Evolutionary conservation across 1,140 invertebrate genomes (phyloP).

Genomic region (Geopemphigus sp.): DNA sequence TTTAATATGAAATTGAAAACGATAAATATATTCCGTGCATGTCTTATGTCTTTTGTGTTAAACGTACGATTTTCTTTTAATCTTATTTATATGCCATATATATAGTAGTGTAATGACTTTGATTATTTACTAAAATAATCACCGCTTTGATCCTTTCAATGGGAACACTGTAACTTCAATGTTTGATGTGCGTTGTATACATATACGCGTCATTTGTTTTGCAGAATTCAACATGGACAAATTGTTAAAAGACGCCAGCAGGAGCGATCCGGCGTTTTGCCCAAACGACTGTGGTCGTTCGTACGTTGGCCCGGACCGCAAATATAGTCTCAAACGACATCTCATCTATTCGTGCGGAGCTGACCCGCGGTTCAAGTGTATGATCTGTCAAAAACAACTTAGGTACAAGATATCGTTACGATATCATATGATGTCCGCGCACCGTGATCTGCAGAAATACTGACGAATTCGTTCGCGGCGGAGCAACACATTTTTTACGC

Average conservation of each 20-base stretch:
- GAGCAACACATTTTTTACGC: too few relatives aligned
- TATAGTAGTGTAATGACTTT: too few relatives aligned
- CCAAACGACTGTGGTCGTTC: slow-evolving; percentile 50
- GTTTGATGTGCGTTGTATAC: too few relatives aligned
- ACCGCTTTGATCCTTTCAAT: too few relatives aligned
- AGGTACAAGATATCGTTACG: slow-evolving; percentile 53
- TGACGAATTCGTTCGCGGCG: not conserved
- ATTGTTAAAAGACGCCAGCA: not conserved
- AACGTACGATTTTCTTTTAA: too few relatives aligned
- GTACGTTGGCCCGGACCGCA: slow-evolving; percentile 50
- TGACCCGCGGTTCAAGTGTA: slow-evolving; percentile 51
- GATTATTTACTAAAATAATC: too few relatives aligned
- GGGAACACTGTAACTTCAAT: too few relatives aligned
- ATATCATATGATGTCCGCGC: not conserved
- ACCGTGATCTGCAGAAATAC: not conserved
- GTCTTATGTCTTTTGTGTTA: too few relatives aligned
- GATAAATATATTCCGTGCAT: too few relatives aligned
- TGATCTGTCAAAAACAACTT: slow-evolving; percentile 54
- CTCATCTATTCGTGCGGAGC: slow-evolving; percentile 51
- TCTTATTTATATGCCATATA: too few relatives aligned
- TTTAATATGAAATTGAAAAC: too few relatives aligned
- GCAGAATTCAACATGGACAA: not conserved
- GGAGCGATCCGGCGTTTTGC: not conserved
- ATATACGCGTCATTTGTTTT: too few relatives aligned
- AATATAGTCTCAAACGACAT: slow-evolving; percentile 47